These are phyloP conservation scores for Stercorarius parasiticus DNA, from an alignment of 2,113 vertebrate genomes.

Conservation along the genomic window DNA sequence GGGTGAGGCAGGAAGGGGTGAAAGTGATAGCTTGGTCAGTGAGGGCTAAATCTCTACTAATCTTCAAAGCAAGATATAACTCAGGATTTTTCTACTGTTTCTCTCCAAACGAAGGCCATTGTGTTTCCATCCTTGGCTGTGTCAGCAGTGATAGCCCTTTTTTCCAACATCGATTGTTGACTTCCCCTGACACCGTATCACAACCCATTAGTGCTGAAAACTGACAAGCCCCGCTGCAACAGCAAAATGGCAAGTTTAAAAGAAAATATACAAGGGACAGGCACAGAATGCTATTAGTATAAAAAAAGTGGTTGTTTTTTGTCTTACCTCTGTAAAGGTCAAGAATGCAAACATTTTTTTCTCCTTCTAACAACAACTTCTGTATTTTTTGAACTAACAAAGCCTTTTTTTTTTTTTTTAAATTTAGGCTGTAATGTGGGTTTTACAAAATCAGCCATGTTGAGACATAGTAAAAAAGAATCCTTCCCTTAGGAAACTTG, in stretches of 20 bases:
- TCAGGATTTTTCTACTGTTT: constrained; percentile 70
- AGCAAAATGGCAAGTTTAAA: constrained; percentile 77
- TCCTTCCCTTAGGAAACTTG: not conserved
- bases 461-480: not conserved
- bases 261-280: constrained; percentile 66
- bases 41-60: constrained; percentile 63
- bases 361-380: constrained; percentile 23
- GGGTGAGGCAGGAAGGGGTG: constrained; percentile 23
- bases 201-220: constrained; percentile 80
- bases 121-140: constrained; percentile 71
- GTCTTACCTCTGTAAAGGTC: constrained; percentile 43
- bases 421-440: not conserved
- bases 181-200: constrained; percentile 81
- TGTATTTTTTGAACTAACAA: not conserved
- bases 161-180: constrained; percentile 77
- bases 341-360: constrained; percentile 38
- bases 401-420: not conserved
- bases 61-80: constrained; percentile 70
- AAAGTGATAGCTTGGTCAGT: constrained; percentile 39
- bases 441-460: constrained; percentile 28
- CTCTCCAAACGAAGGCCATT: constrained; percentile 57
- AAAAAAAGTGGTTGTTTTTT: constrained; percentile 24
- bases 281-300: constrained; percentile 50
- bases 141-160: constrained; percentile 69
- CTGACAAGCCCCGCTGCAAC: constrained; percentile 77